Evolutionary conservation across 2,113 vertebrate genomes (phyloP).

Genomic region (Alexandromys fortis): DNA sequence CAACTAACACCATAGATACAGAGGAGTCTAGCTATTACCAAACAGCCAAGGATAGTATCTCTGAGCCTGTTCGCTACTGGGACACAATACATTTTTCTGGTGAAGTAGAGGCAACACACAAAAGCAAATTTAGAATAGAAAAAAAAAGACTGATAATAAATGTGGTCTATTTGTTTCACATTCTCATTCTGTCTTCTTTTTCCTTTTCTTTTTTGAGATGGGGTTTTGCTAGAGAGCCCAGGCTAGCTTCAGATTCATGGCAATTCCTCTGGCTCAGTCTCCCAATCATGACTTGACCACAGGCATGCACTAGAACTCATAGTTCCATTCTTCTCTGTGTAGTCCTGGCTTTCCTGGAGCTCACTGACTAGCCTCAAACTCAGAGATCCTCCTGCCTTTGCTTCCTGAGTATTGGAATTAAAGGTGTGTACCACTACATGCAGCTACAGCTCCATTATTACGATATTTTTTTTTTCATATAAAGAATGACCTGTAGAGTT

Average conservation of each 20-base stretch:
- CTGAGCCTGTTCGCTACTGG: background rate
- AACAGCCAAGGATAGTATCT: background rate
- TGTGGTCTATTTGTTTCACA: background rate
- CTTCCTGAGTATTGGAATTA: background rate
- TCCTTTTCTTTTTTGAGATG: background rate
- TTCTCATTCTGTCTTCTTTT: background rate
- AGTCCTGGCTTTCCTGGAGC: background rate
- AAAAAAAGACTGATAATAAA: background rate
- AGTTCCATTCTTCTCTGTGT: background rate
- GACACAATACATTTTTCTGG: background rate
- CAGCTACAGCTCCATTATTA: background rate
- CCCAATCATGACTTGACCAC: background rate
- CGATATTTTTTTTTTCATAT: background rate
- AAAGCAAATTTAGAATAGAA: background rate
- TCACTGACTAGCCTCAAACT: background rate
- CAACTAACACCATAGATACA: background rate
- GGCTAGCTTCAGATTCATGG: background rate
- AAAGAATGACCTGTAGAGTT: background rate
- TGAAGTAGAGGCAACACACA: background rate
- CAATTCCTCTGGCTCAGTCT: background rate
- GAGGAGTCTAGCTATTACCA: slow-evolving; percentile 42
- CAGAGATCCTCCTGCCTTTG: background rate
- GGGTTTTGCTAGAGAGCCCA: background rate
- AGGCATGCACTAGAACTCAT: background rate
- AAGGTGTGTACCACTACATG: background rate